Evolutionary conservation across 2,888 invertebrate species (phyloP).

Genomic region (Dichetophora obliterata): DNA sequence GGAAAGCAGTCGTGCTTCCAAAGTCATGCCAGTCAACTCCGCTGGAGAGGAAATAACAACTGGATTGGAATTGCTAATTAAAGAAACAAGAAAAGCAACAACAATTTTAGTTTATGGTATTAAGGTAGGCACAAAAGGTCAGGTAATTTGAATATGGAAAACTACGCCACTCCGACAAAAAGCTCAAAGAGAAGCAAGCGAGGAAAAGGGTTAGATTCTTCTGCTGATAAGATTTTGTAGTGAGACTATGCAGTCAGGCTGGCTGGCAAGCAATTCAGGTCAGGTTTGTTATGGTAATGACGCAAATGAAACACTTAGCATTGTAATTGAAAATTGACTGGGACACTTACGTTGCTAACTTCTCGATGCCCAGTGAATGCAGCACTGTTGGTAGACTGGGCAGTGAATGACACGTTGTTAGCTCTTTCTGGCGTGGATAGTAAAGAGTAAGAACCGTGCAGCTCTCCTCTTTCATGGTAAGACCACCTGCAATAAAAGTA

Average conservation of each 20-base stretch:
- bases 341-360: conserved; percentile 76
- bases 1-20: conserved; percentile 77
- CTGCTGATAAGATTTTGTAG: conserved; percentile 11
- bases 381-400: conserved; percentile 79
- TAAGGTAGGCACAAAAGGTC: background rate
- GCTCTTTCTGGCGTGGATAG: conserved; percentile 76
- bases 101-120: conserved; percentile 14
- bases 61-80: conserved; percentile 75
- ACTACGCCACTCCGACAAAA: background rate
- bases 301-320: conserved; percentile 22
- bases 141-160: conserved; percentile 6
- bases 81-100: conserved; percentile 20
- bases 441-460: conserved; percentile 78
- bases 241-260: background rate
- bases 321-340: conserved; percentile 9
- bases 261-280: conserved; percentile 3
- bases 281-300: conserved; percentile 26
- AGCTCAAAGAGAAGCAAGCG: conserved; percentile 8
- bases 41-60: conserved; percentile 77
- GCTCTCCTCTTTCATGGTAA: conserved; percentile 78
- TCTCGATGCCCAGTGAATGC: conserved; percentile 78
- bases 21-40: conserved; percentile 77
- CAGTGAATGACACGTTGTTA: conserved; percentile 78
- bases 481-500: conserved; percentile 70
- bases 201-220: conserved; percentile 24